Base-by-base conservation (phyloP, 2,888 invertebrate genomes). In the Rhingia campestris region DNA sequence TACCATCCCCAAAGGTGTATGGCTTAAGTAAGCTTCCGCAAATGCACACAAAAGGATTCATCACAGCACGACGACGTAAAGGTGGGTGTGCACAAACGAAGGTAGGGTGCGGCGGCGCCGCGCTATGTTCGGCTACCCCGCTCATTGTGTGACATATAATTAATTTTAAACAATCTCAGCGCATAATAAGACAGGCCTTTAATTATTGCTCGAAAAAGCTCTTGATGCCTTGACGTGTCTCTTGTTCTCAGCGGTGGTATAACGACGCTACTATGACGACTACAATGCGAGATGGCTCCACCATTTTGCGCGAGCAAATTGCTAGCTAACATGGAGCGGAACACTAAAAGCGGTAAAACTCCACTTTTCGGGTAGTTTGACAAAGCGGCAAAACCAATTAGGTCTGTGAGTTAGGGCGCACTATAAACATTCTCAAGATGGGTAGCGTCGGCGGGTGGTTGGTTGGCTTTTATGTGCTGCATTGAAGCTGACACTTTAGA, bases 81-180 rank as follows among this genome's bases (percentile, higher is more conserved):
- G 9, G 7, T 30, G 4, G 10, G 45, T 30, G 30, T n/a, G 37
- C 35, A 37, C 30, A 64, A 10, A 10, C 39, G 39, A 39, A 7
- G 32, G 32, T 30, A 14, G 22, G 14, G n/a, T 30, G 2, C 35
- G 22, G 22, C 2, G 22, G 22, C 22, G 22, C 22, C 22, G 22
- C 22, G 22, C 22, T 2, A 2, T 22, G 22, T 22, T 22, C 22
- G 7, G 14, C 58, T 32, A 33, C 45, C 22, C 39, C 32, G 58
- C 35, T 61, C 69, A 58, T 80, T 80, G 79, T 80, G 37, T 80
- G 74, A 75, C 84, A 84, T 69, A 75, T 84, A 84, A 84, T 84
- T 84, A 80, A 84, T 84, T 80, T 84, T 70, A 84, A 84, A 84
- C 84, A 79, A 75, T 84, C 79, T 84, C 74, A 63, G 74, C 74